Evolutionary conservation across 2,113 vertebrate species (phyloP), one percentile per base, ranked within the genome.

Genomic region (Amblyopsis rosae): DNA sequence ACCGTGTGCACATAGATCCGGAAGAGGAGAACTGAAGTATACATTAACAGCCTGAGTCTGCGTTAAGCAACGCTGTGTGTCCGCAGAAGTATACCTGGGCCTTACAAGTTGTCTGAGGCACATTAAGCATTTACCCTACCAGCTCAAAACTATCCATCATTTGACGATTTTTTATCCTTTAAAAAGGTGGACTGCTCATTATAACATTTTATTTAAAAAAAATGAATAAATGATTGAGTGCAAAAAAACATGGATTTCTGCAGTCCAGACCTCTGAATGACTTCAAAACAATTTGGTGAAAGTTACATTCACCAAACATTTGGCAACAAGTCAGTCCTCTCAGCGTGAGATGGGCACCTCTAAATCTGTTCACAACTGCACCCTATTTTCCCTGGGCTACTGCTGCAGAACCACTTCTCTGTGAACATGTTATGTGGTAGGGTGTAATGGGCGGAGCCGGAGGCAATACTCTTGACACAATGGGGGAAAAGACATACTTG

Each of bases 401-500:
- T 57, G 60, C 68, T 75, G 49, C 57, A 46, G 16, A 16, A 17
- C 12, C 60, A 46, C 33, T 48, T 16, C 26, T 61, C 11, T 63
- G n/a, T 57, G 16, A 67, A 67, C 59, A 51, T 49, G 0, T 58
- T 17, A 70, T 88, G 73, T 81, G 77, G 66, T 75, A 55, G 69
- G 67, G 62, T 86, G 84, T 73, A 61, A 73, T 71, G 82, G 82
- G 82, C 79, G 77, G 81, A 89, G 80, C 86, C 70, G 77, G 83
- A 87, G 84, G 80, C 74, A 82, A 75, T 86, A 86, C 85, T 86
- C 79, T 62, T 80, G 77, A 85, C 86, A 87, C 80, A 87, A 82
- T 73, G 82, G 80, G 79, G 82, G 83, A 85, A 76, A 83, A 85
- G 76, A 88, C 85, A 87, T 89, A 87, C 84, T 88, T 89, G 84